Evolutionary conservation across 2,888 invertebrate genomes (phyloP).

Genomic region (Amiota mariae): DNA sequence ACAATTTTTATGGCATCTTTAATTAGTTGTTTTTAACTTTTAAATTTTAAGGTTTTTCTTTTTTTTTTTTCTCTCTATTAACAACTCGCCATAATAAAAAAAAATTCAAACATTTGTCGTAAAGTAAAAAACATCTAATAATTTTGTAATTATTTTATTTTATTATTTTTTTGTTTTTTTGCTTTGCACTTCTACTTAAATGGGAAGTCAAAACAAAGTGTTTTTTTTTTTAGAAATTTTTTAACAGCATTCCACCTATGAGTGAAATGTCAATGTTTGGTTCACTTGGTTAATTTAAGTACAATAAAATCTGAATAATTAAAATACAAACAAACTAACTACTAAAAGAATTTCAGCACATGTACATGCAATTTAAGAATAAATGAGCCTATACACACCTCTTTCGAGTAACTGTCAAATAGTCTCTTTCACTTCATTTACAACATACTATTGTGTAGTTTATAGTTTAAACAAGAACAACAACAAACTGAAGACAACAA

Average conservation of each 20-base stretch:
- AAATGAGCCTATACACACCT: conserved; percentile 50
- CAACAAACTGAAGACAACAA: neutral
- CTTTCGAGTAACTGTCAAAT: conserved; percentile 66
- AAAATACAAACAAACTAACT: conserved; percentile 50
- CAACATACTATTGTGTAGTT: conserved; percentile 45
- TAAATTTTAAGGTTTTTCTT: too few relatives aligned
- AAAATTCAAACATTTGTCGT: too few relatives aligned
- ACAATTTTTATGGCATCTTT: too few relatives aligned
- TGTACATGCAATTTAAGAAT: neutral
- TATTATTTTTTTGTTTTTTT: neutral
- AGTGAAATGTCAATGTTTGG: too few relatives aligned
- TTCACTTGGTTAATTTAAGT: neutral
- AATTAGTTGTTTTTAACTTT: too few relatives aligned
- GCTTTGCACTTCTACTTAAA: neutral
- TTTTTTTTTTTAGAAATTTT: too few relatives aligned
- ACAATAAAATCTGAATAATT: neutral
- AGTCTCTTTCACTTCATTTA: neutral
- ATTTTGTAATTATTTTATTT: neutral
- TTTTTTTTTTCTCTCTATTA: too few relatives aligned
- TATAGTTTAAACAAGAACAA: conserved; percentile 51
- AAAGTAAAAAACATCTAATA: too few relatives aligned
- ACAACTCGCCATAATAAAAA: too few relatives aligned
- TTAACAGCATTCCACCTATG: too few relatives aligned
- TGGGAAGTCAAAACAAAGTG: too few relatives aligned
- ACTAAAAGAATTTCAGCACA: conserved; percentile 56